phyloP scores from a whole-genome alignment of 2,113 vertebrate species.

The Terrapene triunguis region DNA sequence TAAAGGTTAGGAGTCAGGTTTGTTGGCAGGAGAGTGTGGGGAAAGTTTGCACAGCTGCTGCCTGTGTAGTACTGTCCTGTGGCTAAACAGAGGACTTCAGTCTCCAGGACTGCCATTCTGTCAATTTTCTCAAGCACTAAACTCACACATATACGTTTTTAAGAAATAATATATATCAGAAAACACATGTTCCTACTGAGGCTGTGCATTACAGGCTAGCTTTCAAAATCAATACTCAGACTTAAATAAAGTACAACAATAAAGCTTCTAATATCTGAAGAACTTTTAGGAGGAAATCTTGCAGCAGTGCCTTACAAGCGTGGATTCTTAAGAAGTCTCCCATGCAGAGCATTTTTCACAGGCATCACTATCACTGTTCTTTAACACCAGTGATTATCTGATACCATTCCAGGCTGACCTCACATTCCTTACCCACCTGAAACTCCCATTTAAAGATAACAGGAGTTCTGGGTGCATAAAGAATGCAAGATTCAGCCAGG shows the following conservation, averaged over 20 bases:
- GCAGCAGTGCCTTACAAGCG: neutral
- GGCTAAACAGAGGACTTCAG: neutral
- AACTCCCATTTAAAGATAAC: conserved; percentile 59
- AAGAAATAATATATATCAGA: fast-evolving
- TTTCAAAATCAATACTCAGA: neutral
- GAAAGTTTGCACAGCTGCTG: neutral
- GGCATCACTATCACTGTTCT: conserved; percentile 59
- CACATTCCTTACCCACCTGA: conserved; percentile 74
- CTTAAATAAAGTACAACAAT: neutral
- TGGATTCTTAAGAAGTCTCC: neutral
- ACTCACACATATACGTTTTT: neutral
- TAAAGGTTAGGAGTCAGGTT: neutral
- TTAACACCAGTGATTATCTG: conserved; percentile 63
- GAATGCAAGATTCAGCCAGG: neutral
- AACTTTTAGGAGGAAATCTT: conserved; percentile 16
- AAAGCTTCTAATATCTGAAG: neutral
- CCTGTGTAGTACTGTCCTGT: neutral
- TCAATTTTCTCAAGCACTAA: conserved; percentile 1
- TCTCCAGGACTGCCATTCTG: neutral
- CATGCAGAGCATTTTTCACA: conserved; percentile 45
- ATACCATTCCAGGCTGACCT: conserved; percentile 48
- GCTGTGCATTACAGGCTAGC: neutral
- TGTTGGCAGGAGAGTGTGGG: neutral
- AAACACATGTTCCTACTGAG: neutral
- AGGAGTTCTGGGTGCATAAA: conserved; percentile 21